Base-by-base conservation (phyloP, 1,140 invertebrate genomes). In the Trissolcus basalis region DNA sequence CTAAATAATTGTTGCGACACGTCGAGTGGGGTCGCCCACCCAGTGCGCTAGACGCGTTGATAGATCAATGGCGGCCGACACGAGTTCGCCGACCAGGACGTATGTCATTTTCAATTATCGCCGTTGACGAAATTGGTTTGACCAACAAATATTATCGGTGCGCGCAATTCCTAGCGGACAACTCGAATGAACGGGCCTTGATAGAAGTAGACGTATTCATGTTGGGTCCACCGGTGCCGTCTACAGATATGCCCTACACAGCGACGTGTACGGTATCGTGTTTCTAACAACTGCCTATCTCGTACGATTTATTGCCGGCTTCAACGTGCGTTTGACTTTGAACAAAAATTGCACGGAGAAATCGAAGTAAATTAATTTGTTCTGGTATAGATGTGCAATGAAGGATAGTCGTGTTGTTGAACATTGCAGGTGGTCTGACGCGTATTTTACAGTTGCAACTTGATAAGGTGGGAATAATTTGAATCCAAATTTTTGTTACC, bases 91-190 rank as follows among this genome's bases (percentile, higher is more conserved):
- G 41, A 48, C 58, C 55, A 45, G 33, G 67, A 79, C 67, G 77
- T 81, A 80, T 81, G 84, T 87, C 85, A 84, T 85, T 84, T 80
- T 82, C 85, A 84, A 86, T 87, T 85, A 86, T 77, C 79, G 55
- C 54, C 63, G 61, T 14, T 55, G 53, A 78, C 77, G 54, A 80
- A 83, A 81, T 78, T 61, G 51, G 47, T 68, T 49, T 64, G 68
- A 39, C 63, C 61, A 48, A 69, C 68, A 69, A 76, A 76, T 78
- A 73, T 78, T 73, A 70, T 74, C 50, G n/a, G n/a, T 36, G 47
- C 65, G 45, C 43, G 69, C 61, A 58, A 60, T 75, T 75, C 32
- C 60, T 71, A 60, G 53, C 41, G 61, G 47, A 45, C 72, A 68
- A 68, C 27, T 77, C 48, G 58, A 56, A 67, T 16, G 61, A 65